Percentiles rank a stretch among this genome's conserved stretches.
phyloP scores from a whole-genome alignment of 2,797 vertebrate species.

The Pachyuromys duprasi region DNA sequence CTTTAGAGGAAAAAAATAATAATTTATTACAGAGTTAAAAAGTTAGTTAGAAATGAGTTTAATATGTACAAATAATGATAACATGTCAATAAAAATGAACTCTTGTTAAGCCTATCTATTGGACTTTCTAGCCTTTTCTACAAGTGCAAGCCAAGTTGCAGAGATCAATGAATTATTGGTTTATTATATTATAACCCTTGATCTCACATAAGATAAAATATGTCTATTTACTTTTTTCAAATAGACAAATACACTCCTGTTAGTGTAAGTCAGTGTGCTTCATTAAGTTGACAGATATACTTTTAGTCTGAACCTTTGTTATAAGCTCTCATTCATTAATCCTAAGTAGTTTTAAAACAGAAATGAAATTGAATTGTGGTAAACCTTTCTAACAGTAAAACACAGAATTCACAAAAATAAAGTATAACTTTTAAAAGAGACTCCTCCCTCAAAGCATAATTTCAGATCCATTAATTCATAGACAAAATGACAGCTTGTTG shows the following conservation, averaged over 20 bases:
- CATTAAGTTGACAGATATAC: neutral
- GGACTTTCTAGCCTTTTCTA: neutral
- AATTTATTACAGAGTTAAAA: constrained; percentile 3
- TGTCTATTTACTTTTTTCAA: neutral
- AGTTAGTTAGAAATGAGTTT: constrained; percentile 26
- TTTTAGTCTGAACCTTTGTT: constrained; percentile 2
- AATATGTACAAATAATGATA: neutral
- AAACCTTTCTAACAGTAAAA: neutral
- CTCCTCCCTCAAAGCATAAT: neutral
- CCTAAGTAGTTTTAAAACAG: neutral
- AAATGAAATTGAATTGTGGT: constrained; percentile 45
- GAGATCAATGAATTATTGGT: constrained; percentile 22
- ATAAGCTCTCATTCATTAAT: neutral
- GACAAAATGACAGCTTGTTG: neutral
- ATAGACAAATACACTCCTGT: neutral
- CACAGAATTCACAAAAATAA: neutral
- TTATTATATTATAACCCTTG: neutral
- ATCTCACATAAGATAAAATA: constrained; percentile 8
- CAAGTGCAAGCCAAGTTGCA: neutral
- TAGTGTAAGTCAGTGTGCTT: constrained; percentile 3
- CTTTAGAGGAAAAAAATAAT: neutral
- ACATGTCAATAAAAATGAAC: neutral
- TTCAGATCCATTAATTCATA: neutral
- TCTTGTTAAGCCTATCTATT: neutral
- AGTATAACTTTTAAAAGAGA: neutral